These are phyloP conservation scores for Phoronis australis DNA, from an alignment of 2,888 invertebrate species.

Conservation along the genomic window DNA sequence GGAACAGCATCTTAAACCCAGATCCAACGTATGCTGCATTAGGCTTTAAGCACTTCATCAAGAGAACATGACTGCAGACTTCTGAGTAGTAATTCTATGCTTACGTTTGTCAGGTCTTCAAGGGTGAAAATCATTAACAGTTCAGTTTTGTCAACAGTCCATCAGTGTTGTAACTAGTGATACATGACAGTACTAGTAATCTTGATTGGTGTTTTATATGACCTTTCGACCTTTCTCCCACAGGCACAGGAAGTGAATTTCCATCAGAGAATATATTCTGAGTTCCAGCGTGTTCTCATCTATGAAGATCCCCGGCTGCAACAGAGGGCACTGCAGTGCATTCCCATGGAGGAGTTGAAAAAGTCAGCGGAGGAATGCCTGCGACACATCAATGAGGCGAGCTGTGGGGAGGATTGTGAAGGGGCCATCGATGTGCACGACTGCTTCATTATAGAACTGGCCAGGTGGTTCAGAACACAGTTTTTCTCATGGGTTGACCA, in stretches of 20 bases:
- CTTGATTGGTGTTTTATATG: too few relatives aligned
- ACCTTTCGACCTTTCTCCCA: too few relatives aligned
- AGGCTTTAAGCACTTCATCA: too few relatives aligned
- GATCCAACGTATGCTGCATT: too few relatives aligned
- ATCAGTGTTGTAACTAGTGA: too few relatives aligned
- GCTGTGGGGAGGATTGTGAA: constrained; percentile 1
- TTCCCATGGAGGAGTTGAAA: constrained; percentile 67
- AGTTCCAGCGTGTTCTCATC: constrained; percentile 59
- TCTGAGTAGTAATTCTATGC: too few relatives aligned
- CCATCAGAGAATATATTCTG: constrained; percentile 27
- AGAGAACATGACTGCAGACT: too few relatives aligned
- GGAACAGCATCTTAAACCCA: too few relatives aligned
- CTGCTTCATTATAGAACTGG: constrained; percentile 70
- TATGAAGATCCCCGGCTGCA: constrained; percentile 69
- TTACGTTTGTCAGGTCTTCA: too few relatives aligned
- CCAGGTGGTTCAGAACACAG: constrained; percentile 85
- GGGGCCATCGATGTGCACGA: constrained; percentile 55
- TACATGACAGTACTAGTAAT: too few relatives aligned
- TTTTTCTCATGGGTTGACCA: constrained; percentile 90
- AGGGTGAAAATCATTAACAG: too few relatives aligned
- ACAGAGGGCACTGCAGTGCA: constrained; percentile 61
- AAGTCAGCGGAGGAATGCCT: constrained; percentile 57
- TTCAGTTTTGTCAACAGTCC: too few relatives aligned
- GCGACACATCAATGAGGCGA: not conserved
- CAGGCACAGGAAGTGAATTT: constrained; percentile 36